Percentiles rank a stretch among this genome's conserved stretches.
These are phyloP conservation scores for Tokudaia muenninki DNA, from an alignment of 2,797 vertebrate species.

Conservation along the genomic window DNA sequence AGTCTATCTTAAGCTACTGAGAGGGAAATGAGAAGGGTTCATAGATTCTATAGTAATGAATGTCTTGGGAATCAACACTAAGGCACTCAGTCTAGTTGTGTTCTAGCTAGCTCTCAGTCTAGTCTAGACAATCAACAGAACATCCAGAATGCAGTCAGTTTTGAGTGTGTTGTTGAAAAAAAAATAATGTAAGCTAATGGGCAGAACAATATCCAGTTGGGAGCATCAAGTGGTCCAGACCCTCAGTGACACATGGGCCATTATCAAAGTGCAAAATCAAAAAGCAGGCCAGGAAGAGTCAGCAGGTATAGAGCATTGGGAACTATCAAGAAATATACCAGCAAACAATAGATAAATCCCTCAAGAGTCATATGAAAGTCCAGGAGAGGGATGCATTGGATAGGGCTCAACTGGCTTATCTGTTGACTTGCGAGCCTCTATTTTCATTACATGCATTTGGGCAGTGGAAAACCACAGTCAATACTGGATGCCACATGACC, in stretches of 20 bases:
- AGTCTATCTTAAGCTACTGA: background rate
- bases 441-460: background rate
- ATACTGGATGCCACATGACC: background rate
- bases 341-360: accelerated
- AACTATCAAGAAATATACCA: background rate
- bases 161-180: background rate
- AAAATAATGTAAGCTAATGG: background rate
- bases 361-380: background rate
- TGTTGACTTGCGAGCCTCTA: background rate
- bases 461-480: background rate
- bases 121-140: background rate
- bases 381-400: background rate
- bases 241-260: background rate
- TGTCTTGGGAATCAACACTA: background rate
- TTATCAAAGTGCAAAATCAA: background rate
- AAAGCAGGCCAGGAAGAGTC: background rate
- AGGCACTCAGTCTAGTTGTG: background rate
- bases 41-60: background rate
- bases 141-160: background rate
- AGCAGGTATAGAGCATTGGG: background rate
- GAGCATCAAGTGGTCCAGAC: background rate
- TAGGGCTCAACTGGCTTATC: background rate
- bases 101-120: background rate
- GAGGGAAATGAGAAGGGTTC: background rate
- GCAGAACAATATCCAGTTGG: background rate